phyloP scores from a whole-genome alignment of 2,888 invertebrate genomes.

The Temnothorax unifasciatus region DNA sequence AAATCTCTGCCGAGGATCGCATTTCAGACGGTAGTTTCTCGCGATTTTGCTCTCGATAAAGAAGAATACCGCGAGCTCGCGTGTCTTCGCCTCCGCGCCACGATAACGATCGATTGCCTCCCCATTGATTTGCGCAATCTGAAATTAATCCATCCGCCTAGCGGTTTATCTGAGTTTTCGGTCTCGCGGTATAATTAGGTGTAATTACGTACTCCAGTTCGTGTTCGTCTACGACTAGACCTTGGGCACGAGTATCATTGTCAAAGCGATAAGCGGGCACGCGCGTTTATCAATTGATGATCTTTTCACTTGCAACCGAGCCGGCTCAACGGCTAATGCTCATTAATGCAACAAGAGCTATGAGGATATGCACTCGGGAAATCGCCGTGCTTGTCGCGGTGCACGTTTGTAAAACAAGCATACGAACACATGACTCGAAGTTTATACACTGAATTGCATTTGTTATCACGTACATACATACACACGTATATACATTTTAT shows the following conservation, averaged over 20 bases:
- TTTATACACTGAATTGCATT: not conserved
- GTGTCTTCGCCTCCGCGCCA: not conserved
- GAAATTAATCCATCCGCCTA: not conserved
- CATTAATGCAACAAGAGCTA: slow-evolving; percentile 21
- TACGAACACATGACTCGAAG: not conserved
- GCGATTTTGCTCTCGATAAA: not conserved
- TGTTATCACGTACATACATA: not conserved
- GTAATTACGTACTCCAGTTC: slow-evolving; percentile 1
- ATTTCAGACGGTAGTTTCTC: not conserved
- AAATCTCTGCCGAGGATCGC: not conserved
- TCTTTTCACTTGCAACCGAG: slow-evolving; percentile 31
- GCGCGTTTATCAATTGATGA: slow-evolving; percentile 36
- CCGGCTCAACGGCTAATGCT: slow-evolving; percentile 4
- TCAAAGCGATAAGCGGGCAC: slow-evolving; percentile 27
- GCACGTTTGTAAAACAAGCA: slow-evolving; percentile 31
- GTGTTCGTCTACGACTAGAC: not conserved
- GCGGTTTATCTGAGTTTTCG: not conserved
- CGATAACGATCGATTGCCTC: slow-evolving; percentile 1
- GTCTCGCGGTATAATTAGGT: not conserved
- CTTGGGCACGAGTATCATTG: slow-evolving; percentile 23
- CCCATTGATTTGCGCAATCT: slow-evolving; percentile 20
- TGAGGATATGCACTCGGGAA: slow-evolving; percentile 14
- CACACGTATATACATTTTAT: not conserved
- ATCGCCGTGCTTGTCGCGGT: not conserved
- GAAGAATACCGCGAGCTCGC: slow-evolving; percentile 1